Evolutionary conservation across 2,888 invertebrate species (phyloP), one percentile per base, ranked within the genome.

Genomic region (Theristus sp.): DNA sequence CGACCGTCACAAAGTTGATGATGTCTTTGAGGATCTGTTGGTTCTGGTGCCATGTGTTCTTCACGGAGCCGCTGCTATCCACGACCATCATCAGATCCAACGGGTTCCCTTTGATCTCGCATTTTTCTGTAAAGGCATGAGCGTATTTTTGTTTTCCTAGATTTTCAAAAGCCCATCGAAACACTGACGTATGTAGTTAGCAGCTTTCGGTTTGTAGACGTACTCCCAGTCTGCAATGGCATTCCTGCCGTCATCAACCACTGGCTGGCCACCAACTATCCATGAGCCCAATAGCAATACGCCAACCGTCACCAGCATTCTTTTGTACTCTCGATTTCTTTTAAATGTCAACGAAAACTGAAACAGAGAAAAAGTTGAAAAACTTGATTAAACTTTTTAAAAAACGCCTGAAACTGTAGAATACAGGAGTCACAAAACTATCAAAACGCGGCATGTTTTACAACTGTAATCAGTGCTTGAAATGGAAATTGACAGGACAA

Each of bases 61-160:
- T n/a, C 3, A 49, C 49, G 20, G 71, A 71, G 17, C 72, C 72
- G 1, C 68, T 68, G 29, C 68, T 68, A 64, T 72, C 72, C 49
- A 72, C 62, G 60, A 72, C 66, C 62, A 71, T 69, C 25, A 71
- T 61, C 25, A 72, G 62, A 61, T 72, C 71, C 27, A 72, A 66
- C 13, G 70, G 70, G 22, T 69, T 65, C 6, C 70, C 72, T 26
- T 63, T 65, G n/a, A 71, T 66, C 60, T 64, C 65, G 63, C 72
- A 72, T 57, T 67, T 62, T 2, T 69, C 71, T 71, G 64, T 61
- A 71, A 38, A 38, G 10, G 38, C 38, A 38, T 38, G 38, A 13
- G 6, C 17, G 17, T 17, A 38, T 38, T 38, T 38, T 38, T 38
- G 38, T 38, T 38, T 38, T 38, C 38, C 10, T 6, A 13, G 38